These are phyloP conservation scores for Drosophila auraria DNA, from an alignment of 1,140 invertebrate genomes.

Conservation along the genomic window DNA sequence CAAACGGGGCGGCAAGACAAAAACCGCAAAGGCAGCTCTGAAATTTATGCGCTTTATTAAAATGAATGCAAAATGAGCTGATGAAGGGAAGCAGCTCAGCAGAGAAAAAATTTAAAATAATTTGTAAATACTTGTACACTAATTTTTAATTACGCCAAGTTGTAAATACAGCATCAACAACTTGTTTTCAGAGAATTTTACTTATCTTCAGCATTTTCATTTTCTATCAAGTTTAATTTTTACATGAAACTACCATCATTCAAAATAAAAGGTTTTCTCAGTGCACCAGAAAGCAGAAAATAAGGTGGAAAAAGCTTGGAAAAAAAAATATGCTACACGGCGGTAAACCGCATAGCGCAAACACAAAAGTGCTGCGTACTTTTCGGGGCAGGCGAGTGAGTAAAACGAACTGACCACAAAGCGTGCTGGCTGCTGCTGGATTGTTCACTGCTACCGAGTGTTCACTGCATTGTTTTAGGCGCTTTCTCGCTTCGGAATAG, in stretches of 20 bases:
- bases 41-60: conserved; percentile 81
- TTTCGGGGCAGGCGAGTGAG: conserved; percentile 19
- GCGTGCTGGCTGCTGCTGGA: conserved; percentile 23
- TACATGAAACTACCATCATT: too few relatives aligned
- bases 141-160: too few relatives aligned
- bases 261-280: neutral
- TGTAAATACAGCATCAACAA: too few relatives aligned
- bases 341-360: conserved; percentile 64
- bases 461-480: conserved; percentile 39
- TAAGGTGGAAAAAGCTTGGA: neutral
- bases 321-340: conserved; percentile 14
- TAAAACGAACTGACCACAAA: conserved; percentile 64
- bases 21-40: conserved; percentile 65
- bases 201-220: too few relatives aligned
- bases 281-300: conserved; percentile 17
- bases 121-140: too few relatives aligned
- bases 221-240: too few relatives aligned
- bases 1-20: conserved; percentile 42
- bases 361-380: conserved; percentile 61
- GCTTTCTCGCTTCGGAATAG: conserved; percentile 18
- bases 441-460: conserved; percentile 23
- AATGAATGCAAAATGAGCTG: conserved; percentile 74
- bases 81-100: conserved; percentile 9
- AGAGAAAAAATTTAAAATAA: neutral
- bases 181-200: too few relatives aligned